phyloP scores from a whole-genome alignment of 2,888 invertebrate species.

The Lepetodrilus schrolli region DNA sequence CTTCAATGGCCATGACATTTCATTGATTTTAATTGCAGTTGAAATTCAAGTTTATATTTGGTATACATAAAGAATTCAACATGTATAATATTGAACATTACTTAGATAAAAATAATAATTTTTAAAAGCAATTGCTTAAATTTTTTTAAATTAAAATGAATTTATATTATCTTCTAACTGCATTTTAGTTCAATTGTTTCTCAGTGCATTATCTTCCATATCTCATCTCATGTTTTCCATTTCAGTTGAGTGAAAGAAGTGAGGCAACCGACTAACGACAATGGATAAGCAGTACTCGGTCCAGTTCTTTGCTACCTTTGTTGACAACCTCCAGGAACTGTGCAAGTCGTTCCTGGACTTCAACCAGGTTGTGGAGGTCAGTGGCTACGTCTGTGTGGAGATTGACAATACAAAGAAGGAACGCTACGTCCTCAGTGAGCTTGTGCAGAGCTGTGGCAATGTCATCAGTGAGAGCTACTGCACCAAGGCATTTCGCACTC shows the following conservation, averaged over 20 bases:
- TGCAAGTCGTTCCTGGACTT: slow-evolving; percentile 16
- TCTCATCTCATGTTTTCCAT: background rate
- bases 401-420: slow-evolving; percentile 22
- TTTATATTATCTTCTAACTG: too few relatives aligned
- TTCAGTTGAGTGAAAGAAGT: background rate
- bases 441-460: slow-evolving; percentile 15
- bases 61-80: too few relatives aligned
- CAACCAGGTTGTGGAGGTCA: slow-evolving; percentile 17
- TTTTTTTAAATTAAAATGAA: too few relatives aligned
- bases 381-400: slow-evolving; percentile 15
- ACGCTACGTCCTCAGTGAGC: slow-evolving; percentile 17
- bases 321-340: slow-evolving; percentile 13
- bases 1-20: too few relatives aligned
- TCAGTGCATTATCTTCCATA: too few relatives aligned
- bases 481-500: slow-evolving; percentile 2
- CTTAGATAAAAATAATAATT: too few relatives aligned
- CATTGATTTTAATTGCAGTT: too few relatives aligned
- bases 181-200: too few relatives aligned
- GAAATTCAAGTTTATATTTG: too few relatives aligned
- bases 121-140: too few relatives aligned
- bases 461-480: slow-evolving; percentile 16
- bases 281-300: slow-evolving; percentile 20
- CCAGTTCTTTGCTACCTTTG: slow-evolving; percentile 23
- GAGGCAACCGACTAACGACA: background rate
- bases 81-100: too few relatives aligned